A percentile compares a stretch with the other conserved stretches of the same genome.
Evolutionary conservation across 2,888 invertebrate genomes (phyloP).

Genomic region (Muscina levida): DNA sequence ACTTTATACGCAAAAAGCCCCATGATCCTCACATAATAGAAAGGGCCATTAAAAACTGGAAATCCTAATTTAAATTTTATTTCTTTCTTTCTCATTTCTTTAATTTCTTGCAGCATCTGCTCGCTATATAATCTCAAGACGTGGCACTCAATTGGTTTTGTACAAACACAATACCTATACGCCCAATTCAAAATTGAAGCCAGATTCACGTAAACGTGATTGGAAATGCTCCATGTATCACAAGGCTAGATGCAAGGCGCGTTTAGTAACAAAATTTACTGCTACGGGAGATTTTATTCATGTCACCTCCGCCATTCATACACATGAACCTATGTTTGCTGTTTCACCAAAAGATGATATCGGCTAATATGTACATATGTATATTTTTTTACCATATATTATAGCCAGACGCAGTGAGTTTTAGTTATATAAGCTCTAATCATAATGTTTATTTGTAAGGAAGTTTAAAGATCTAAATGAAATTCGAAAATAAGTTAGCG

Average conservation of each 20-base stretch:
- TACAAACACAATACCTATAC: conserved; percentile 78
- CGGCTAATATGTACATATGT: too few relatives aligned
- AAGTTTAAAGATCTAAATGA: too few relatives aligned
- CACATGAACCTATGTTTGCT: conserved; percentile 74
- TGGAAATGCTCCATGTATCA: conserved; percentile 80
- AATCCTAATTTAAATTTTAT: conserved; percentile 11
- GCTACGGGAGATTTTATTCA: conserved; percentile 71
- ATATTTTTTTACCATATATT: too few relatives aligned
- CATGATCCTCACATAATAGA: neutral
- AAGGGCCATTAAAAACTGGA: too few relatives aligned
- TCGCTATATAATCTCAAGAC: conserved; percentile 70
- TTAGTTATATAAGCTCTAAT: too few relatives aligned
- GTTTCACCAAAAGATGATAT: neutral
- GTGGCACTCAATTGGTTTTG: conserved; percentile 76
- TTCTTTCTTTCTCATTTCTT: neutral
- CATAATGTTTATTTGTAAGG: too few relatives aligned
- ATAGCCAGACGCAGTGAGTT: too few relatives aligned
- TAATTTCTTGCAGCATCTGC: conserved; percentile 35
- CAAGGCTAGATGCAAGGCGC: conserved; percentile 77
- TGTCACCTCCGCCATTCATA: conserved; percentile 73
- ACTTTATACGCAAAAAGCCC: too few relatives aligned
- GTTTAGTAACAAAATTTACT: conserved; percentile 74
- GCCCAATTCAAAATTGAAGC: conserved; percentile 77
- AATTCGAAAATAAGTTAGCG: too few relatives aligned
- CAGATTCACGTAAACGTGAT: conserved; percentile 75